Conservation (phyloP, 2,113 vertebrate species). For the Gavia stellata region DNA sequence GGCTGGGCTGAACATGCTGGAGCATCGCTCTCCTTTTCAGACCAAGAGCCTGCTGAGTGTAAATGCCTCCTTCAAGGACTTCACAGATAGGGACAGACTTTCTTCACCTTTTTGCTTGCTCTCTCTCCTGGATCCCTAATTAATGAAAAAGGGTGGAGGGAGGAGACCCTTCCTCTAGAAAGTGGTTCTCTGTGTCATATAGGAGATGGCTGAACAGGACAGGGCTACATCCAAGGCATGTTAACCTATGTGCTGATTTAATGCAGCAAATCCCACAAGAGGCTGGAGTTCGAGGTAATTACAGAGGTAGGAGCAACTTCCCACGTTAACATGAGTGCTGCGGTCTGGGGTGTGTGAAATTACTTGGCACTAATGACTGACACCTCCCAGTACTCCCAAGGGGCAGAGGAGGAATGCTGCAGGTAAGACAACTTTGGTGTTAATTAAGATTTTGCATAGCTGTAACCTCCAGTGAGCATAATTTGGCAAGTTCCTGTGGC, state of each 20-base stretch:
- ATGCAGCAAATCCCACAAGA: background rate
- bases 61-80: background rate
- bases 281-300: background rate
- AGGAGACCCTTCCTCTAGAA: background rate
- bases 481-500: background rate
- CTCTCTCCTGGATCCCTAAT: background rate
- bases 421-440: background rate
- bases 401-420: background rate
- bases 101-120: background rate
- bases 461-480: background rate
- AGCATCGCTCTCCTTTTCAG: background rate
- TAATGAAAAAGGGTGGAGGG: background rate
- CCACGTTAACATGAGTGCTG: background rate
- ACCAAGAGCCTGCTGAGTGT: background rate
- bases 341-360: background rate
- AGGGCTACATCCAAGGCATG: background rate
- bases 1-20: background rate
- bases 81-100: background rate
- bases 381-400: background rate
- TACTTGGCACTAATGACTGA: too few relatives aligned
- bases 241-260: background rate
- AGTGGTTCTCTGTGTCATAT: background rate
- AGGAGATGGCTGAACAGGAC: background rate
- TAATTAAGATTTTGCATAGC: background rate
- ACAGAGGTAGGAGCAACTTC: background rate